Evolutionary conservation across 2,888 invertebrate genomes (phyloP), one percentile per base, ranked within the genome.

Genomic region (Phortica magna): DNA sequence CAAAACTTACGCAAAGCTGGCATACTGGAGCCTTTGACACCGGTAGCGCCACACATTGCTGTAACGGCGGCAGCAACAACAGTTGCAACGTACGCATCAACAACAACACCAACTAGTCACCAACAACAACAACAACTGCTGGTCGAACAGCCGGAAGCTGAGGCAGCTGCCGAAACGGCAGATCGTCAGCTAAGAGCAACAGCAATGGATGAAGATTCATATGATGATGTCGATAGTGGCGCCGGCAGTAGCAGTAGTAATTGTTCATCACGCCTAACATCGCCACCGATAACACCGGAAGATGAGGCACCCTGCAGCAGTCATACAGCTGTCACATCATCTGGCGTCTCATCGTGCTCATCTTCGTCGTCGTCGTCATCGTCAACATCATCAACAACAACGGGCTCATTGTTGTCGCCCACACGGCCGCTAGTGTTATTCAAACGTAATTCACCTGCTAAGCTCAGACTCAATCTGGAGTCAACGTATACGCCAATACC

Each of bases 1-100:
- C 95, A 96, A 90, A 94, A 93, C 84, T 92, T 96, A 82, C 92
- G 93, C 75, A 92, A 92, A 74, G 90, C 90, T 77, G 92, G 92
- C 41, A 84, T 87, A 31, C 81, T 92, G 74, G 86, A 84, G 39
- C 91, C 91, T 17, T 76, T 84, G 42, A 83, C 89, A 41, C 81
- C 88, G 57, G 80, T 79, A 43, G 75, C 84, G 3, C 75, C 86
- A 19, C 55, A 73, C 57, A 70, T 78, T 73, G 74, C 39, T 1
- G 41, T 17, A 31, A 9, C 71, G 74, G 67, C 79, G 53, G 72
- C 78, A 22, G 67, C 55, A 75, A 22, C 70, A 31, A 41, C 42
- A 43, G 39, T 7, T 14, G 80, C 79, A 81, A 81, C 77, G 73
- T 10, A 78, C 39, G 67, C 59, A 57, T 64, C n/a, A 78, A 78